phyloP scores from a whole-genome alignment of 2,113 vertebrate genomes.

The Myxocyprinus asiaticus region DNA sequence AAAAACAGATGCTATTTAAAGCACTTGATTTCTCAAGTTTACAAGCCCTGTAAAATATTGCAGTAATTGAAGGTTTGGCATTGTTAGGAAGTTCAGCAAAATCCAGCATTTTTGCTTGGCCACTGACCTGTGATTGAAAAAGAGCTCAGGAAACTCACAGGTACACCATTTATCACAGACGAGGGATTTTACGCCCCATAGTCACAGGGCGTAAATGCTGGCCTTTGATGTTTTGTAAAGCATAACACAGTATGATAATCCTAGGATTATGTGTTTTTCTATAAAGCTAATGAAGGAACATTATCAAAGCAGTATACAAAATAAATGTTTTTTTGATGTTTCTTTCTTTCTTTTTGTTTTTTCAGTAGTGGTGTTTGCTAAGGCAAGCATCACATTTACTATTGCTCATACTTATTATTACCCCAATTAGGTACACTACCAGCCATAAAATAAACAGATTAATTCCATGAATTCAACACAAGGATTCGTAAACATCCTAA shows the following conservation, averaged over 20 bases:
- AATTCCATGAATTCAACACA: no score
- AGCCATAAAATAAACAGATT: no score
- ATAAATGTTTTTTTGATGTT: no score
- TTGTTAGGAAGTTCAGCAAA: neutral
- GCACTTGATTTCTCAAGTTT: slow-evolving; percentile 35
- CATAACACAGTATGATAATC: neutral
- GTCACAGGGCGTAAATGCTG: neutral
- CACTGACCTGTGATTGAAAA: slow-evolving; percentile 19
- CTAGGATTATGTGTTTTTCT: neutral
- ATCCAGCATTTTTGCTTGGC: neutral
- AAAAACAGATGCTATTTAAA: slow-evolving; percentile 39
- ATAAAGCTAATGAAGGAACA: neutral
- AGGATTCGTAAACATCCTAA: no score
- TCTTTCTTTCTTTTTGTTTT: no score
- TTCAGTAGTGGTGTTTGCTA: no score
- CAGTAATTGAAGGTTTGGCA: slow-evolving; percentile 24
- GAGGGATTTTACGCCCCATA: neutral
- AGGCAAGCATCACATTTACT: no score
- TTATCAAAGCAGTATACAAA: no score
- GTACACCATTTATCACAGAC: slow-evolving; percentile 25
- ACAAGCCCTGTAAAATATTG: slow-evolving; percentile 14
- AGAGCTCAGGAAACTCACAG: slow-evolving; percentile 5
- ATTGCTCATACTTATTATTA: neutral
- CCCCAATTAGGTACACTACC: no score
- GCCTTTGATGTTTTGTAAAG: neutral